Percentiles rank a stretch among this genome's conserved stretches.
Conservation (phyloP, 2,113 vertebrate genomes). For the Myiozetetes cayanensis region DNA sequence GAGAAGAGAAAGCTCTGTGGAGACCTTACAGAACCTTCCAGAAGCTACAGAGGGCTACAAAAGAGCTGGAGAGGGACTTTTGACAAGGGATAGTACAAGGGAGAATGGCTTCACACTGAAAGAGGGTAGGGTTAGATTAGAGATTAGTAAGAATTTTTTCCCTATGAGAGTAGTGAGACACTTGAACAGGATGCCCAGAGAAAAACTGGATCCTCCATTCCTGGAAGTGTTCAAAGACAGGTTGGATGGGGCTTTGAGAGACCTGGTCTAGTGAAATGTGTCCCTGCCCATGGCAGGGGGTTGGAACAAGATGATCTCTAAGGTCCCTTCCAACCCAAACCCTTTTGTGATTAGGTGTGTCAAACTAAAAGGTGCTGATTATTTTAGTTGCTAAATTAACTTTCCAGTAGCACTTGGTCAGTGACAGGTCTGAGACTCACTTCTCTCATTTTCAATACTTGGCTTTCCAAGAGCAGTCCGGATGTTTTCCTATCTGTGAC, state of each 20-base stretch:
- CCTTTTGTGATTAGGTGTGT: neutral
- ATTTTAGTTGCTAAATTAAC: neutral
- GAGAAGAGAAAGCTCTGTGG: neutral
- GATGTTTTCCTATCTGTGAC: neutral
- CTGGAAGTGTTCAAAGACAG: neutral
- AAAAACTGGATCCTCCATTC: neutral
- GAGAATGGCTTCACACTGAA: neutral
- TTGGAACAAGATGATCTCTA: neutral
- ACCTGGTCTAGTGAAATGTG: rapidly evolving
- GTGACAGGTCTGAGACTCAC: neutral
- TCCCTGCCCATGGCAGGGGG: neutral
- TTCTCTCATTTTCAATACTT: neutral
- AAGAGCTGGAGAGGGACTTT: neutral
- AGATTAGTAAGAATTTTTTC: neutral
- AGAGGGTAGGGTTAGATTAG: neutral
- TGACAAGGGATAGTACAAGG: neutral
- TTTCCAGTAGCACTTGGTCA: neutral
- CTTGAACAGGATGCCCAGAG: neutral
- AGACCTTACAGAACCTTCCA: neutral
- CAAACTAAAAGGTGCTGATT: neutral
- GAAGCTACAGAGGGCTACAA: neutral
- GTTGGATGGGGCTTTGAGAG: neutral
- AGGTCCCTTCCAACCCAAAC: neutral
- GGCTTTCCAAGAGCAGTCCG: rapidly evolving
- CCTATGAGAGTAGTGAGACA: neutral